Evolutionary conservation across 92 coral and sea anemone species (phyloP).

Genomic region (Scolanthus callimorphus): DNA sequence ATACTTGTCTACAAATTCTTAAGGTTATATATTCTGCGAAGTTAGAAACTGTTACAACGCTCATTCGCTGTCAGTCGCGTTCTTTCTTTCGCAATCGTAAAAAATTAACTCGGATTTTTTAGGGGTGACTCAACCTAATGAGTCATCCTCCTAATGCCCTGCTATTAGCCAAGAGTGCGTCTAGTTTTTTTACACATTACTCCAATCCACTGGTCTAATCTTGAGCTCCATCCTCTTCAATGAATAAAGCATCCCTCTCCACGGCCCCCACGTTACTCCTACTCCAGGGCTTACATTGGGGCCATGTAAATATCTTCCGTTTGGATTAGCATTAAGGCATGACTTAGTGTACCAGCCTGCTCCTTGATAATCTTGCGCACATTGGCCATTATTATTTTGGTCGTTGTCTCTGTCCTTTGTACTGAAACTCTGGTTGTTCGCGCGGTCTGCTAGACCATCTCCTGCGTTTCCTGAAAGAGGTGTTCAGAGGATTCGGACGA

Average conservation of each 20-base stretch:
- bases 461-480: constrained; percentile 58
- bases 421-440: constrained; percentile 67
- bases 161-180: too few species aligned
- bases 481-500: too few species aligned
- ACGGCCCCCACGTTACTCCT: constrained; percentile 60
- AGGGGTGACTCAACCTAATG: too few species aligned
- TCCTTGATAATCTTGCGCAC: constrained; percentile 52
- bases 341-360: constrained; percentile 78
- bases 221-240: constrained; percentile 58
- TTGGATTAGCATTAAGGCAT: constrained; percentile 68
- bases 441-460: constrained; percentile 47
- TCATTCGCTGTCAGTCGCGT: too few species aligned
- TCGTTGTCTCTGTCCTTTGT: constrained; percentile 69
- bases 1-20: too few species aligned
- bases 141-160: too few species aligned
- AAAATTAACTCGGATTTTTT: too few species aligned
- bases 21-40: too few species aligned
- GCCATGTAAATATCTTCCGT: constrained; percentile 58
- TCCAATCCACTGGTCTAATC: constrained; percentile 40
- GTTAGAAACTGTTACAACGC: too few species aligned
- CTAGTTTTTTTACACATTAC: too few species aligned
- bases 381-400: constrained; percentile 25
- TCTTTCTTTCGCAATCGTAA: too few species aligned
- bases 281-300: constrained; percentile 49
- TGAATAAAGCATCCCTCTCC: constrained; percentile 46